Base-by-base conservation (phyloP, 2,888 invertebrate genomes). In the Megalurothrips usitatus region DNA sequence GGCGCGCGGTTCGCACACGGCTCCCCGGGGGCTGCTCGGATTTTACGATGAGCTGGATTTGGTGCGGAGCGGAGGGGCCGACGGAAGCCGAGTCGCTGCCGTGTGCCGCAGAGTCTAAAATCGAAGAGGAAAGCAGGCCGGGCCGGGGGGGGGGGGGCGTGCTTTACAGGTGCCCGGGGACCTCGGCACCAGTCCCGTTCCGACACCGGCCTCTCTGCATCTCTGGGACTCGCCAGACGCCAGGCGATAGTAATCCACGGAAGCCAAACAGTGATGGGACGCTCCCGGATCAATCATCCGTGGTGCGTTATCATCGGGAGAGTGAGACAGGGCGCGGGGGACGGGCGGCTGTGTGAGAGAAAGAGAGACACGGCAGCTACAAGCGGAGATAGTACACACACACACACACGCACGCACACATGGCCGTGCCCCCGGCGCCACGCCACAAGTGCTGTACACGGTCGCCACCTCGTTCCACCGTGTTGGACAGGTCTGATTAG, bases 21-120 rank as follows among this genome's bases (percentile, higher is more conserved):
- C 68, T 68, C 23, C 68, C 68, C 26, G 23, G 68, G 68, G 68
- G 23, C 68, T 11, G 23, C 11, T 68, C 26, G 23, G 23, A 68
- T 68, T 68, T 68, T 68, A 68, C 68, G 68, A 68, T 23, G 68
- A 68, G 19, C 68, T 23, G 68, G 23, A 68, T 68, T n/a, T 58
- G 34, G 34, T 43, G 34, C 34, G 34, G 3, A 43, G 34, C 34
- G 34, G 6, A 6, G 34, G 6, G 34, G 34, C 3, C 34, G 34
- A 43, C 3, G 34, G 34, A 43, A 6, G 34, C 3, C 34, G 34
- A 43, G 34, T n/a, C n/a, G 34, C 34, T 43, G 34, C 3, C 34
- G 34, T 43, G 34, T 6, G 34, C 34, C 34, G 34, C 6, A 2
- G 34, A 43, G 34, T 2, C 34, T 43, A 43, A 43, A 43, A 43